phyloP scores from a whole-genome alignment of 1,140 invertebrate genomes.

The Aethina tumida region DNA sequence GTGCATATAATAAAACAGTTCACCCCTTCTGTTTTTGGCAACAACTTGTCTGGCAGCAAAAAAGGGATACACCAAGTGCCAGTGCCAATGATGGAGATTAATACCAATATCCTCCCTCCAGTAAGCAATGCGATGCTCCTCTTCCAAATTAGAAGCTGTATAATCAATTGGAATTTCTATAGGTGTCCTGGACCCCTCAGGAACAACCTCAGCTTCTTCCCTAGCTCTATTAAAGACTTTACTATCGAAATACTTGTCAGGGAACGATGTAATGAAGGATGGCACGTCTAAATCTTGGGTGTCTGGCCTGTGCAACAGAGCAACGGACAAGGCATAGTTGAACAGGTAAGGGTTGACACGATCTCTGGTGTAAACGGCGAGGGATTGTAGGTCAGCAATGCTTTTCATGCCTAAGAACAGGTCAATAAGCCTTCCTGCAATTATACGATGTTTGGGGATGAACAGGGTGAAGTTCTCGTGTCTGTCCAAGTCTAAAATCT shows the following conservation, averaged over 20 bases:
- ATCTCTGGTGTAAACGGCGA: conserved; percentile 60
- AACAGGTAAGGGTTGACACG: conserved; percentile 68
- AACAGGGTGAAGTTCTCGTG: conserved; percentile 66
- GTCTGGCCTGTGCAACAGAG: conserved; percentile 62
- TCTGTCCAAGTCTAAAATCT: conserved; percentile 54
- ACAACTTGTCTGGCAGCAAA: conserved; percentile 39
- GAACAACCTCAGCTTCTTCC: conserved; percentile 56
- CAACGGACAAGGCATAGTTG: conserved; percentile 66
- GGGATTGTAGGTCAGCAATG: conserved; percentile 58
- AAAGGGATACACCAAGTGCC: conserved; percentile 60
- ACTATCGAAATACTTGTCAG: conserved; percentile 67
- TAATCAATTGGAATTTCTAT: conserved; percentile 55
- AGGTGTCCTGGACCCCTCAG: conserved; percentile 46
- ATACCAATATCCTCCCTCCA: conserved; percentile 55
- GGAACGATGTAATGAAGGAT: conserved; percentile 59
- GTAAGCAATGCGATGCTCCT: conserved; percentile 54
- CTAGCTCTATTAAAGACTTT: conserved; percentile 55
- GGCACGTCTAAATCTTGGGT: conserved; percentile 62
- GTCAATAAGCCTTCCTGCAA: conserved; percentile 59
- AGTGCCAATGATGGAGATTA: conserved; percentile 65
- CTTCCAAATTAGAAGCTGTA: conserved; percentile 53
- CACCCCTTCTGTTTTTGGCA: conserved; percentile 55
- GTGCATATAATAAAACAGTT: conserved; percentile 67
- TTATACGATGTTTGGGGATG: conserved; percentile 56
- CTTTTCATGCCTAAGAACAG: conserved; percentile 63